These are phyloP conservation scores for Atta colombica DNA, from an alignment of 1,140 invertebrate genomes.

Conservation along the genomic window DNA sequence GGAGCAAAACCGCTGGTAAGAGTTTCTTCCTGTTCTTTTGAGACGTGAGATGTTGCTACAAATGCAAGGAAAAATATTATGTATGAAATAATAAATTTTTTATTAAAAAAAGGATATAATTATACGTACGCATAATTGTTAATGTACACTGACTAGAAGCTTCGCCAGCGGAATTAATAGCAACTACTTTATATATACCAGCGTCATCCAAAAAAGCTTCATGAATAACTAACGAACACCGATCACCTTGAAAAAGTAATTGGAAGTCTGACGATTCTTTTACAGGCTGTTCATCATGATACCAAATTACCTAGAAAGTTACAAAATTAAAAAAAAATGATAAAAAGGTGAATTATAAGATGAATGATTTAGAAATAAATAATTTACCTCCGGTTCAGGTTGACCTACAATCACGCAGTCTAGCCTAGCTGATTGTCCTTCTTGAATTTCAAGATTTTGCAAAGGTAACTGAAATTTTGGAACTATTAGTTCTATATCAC, in stretches of 20 bases:
- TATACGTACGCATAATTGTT: slow-evolving; percentile 85
- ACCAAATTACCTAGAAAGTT: slow-evolving; percentile 91
- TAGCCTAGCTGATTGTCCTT: slow-evolving; percentile 91
- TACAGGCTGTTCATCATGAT: slow-evolving; percentile 93
- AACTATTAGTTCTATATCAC: slow-evolving; percentile 90
- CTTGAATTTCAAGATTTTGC: slow-evolving; percentile 90
- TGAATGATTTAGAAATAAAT: slow-evolving; percentile 10
- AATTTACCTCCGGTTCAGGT: slow-evolving; percentile 92
- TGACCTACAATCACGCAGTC: slow-evolving; percentile 94
- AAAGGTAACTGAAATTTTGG: slow-evolving; percentile 92
- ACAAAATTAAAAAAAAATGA: slow-evolving; percentile 4
- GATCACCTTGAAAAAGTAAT: slow-evolving; percentile 93
- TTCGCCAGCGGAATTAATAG: slow-evolving; percentile 93
- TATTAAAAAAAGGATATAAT: not conserved
- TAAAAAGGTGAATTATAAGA: not conserved
- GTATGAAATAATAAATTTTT: not conserved
- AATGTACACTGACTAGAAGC: slow-evolving; percentile 91
- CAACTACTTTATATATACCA: slow-evolving; percentile 93
- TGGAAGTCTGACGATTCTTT: slow-evolving; percentile 95
- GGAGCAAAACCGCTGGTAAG: slow-evolving; percentile 86
- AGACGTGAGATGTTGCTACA: slow-evolving; percentile 50
- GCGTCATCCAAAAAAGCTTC: slow-evolving; percentile 92
- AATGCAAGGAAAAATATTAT: slow-evolving; percentile 1
- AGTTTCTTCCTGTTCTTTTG: slow-evolving; percentile 15
- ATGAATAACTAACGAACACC: slow-evolving; percentile 92